Evolutionary conservation across 2,888 invertebrate species (phyloP).

Genomic region (Acrobasis suavella): DNA sequence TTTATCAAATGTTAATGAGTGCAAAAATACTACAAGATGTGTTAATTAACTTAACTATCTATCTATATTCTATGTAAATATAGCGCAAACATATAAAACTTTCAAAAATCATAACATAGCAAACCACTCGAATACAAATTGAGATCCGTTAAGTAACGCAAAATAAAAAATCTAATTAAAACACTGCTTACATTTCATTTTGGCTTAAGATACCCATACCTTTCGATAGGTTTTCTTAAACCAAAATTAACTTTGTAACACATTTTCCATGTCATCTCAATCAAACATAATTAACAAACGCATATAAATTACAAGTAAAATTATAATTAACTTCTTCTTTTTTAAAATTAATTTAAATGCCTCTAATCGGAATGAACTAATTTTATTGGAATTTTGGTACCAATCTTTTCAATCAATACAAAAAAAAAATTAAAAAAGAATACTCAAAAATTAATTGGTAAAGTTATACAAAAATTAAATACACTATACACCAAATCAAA

Average conservation of each 20-base stretch:
- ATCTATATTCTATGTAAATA: slow-evolving; percentile 32
- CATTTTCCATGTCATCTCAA: no score
- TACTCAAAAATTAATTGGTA: background rate
- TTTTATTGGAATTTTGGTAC: slow-evolving; percentile 33
- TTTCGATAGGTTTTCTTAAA: no score
- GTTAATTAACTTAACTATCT: slow-evolving; percentile 11
- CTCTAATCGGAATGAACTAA: slow-evolving; percentile 57
- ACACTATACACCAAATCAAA: background rate
- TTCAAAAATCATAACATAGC: slow-evolving; percentile 15
- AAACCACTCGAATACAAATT: slow-evolving; percentile 28
- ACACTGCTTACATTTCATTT: background rate
- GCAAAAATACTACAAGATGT: slow-evolving; percentile 45
- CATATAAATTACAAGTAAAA: slow-evolving; percentile 34
- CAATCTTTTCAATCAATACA: background rate
- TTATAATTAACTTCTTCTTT: slow-evolving; percentile 1
- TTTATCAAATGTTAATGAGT: slow-evolving; percentile 33
- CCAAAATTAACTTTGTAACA: no score
- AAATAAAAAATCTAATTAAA: slow-evolving; percentile 18
- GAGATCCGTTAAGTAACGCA: slow-evolving; percentile 27
- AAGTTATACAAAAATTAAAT: background rate
- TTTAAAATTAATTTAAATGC: slow-evolving; percentile 61
- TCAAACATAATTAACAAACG: slow-evolving; percentile 26
- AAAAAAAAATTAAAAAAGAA: slow-evolving; percentile 4
- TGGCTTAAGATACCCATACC: background rate
- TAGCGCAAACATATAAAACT: slow-evolving; percentile 27